Conservation (phyloP, 2,888 invertebrate genomes). For the Aporophyla lueneburgensis region DNA sequence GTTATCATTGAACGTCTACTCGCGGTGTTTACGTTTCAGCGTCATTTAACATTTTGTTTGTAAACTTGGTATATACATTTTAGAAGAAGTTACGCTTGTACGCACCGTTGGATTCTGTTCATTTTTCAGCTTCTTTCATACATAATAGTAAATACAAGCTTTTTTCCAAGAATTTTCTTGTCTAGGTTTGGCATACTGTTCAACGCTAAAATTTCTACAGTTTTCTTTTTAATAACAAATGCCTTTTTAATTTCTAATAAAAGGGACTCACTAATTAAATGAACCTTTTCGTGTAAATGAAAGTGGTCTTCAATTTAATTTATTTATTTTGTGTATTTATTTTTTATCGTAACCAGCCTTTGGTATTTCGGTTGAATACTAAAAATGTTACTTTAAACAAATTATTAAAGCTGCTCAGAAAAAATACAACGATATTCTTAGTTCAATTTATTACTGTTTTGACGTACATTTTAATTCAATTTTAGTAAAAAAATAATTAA, state of each 20-base stretch:
- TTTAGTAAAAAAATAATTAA: neutral
- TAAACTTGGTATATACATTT: constrained; percentile 18
- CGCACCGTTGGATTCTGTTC: neutral
- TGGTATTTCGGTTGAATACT: neutral
- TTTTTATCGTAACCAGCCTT: neutral
- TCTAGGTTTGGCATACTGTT: neutral
- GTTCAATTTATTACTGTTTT: neutral
- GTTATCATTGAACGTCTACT: constrained; percentile 69
- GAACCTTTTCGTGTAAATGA: constrained; percentile 17
- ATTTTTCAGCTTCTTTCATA: too few species aligned
- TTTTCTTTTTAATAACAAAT: constrained; percentile 3
- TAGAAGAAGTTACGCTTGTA: neutral
- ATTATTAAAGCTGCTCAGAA: neutral
- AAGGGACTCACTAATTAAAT: constrained; percentile 6
- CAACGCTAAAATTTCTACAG: too few species aligned
- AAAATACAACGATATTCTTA: too few species aligned
- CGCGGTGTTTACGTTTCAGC: constrained; percentile 54
- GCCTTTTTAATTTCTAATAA: neutral
- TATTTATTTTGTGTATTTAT: neutral
- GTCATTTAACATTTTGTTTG: constrained; percentile 54
- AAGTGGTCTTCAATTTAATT: neutral
- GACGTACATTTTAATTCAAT: neutral
- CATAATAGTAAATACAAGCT: neutral
- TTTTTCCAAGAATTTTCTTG: neutral
- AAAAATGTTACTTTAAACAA: neutral